Percentiles rank a stretch among this genome's conserved stretches.
These are phyloP conservation scores for Malacoraja senta DNA, from an alignment of 2,797 vertebrate genomes.

Conservation along the genomic window DNA sequence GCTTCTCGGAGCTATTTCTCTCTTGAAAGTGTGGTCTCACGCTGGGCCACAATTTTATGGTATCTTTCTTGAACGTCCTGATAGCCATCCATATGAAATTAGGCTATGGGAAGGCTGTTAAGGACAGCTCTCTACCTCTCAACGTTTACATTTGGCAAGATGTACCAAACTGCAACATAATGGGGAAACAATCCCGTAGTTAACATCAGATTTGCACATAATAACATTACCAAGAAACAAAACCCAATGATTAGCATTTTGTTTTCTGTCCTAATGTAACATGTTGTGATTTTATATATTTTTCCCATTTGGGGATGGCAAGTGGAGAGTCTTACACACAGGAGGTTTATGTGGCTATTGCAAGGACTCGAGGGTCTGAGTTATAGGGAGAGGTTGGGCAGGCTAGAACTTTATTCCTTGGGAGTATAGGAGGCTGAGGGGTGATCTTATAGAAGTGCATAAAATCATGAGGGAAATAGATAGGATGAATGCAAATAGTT, in stretches of 20 bases:
- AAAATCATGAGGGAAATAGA: too few species aligned
- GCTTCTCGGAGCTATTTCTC: not conserved
- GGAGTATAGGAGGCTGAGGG: too few species aligned
- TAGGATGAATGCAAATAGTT: too few species aligned
- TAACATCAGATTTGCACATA: not conserved
- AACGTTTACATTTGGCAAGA: too few species aligned
- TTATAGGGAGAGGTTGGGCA: too few species aligned
- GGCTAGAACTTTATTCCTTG: too few species aligned
- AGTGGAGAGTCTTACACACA: not conserved
- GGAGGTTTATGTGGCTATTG: too few species aligned
- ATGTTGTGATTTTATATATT: not conserved
- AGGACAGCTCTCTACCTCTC: too few species aligned
- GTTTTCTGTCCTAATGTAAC: not conserved
- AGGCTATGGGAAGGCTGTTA: not conserved
- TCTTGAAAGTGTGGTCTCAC: not conserved
- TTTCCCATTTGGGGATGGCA: not conserved
- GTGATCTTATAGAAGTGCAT: too few species aligned
- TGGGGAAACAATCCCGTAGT: too few species aligned
- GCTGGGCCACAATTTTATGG: not conserved
- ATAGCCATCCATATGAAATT: not conserved
- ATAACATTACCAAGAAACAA: not conserved
- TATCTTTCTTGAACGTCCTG: not conserved
- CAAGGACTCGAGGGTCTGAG: too few species aligned
- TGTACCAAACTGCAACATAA: too few species aligned
- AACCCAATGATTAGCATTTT: not conserved